Evolutionary conservation across 64 coral and sea anemone genomes (phyloP).

Genomic region (Pocillopora damicornis): DNA sequence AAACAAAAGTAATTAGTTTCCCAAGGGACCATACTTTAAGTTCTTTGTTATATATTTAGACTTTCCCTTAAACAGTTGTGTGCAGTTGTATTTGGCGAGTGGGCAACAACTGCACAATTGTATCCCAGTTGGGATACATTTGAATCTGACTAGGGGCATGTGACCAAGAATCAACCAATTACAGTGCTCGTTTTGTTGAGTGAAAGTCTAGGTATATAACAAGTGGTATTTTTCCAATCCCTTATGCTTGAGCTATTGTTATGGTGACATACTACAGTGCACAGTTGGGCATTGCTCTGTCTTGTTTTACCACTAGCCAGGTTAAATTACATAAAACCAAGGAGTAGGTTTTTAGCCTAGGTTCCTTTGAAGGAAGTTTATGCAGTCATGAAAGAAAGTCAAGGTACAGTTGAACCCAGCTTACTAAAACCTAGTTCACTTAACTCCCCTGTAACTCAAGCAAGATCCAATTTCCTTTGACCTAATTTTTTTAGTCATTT

Average conservation of each 20-base stretch:
- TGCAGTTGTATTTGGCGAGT: no score
- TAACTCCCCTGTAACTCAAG: not conserved
- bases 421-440: not conserved
- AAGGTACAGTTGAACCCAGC: not conserved
- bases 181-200: no score
- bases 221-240: conserved; percentile 78
- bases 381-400: not conserved
- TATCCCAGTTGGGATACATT: no score
- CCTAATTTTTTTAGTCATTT: not conserved
- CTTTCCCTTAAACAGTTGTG: no score
- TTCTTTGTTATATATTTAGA: no score
- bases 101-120: no score
- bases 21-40: no score
- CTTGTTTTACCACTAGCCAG: conserved; percentile 59
- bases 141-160: no score
- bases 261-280: conserved; percentile 86
- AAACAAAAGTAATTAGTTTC: no score
- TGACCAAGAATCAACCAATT: no score
- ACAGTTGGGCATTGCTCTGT: conserved; percentile 79
- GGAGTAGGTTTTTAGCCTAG: not conserved
- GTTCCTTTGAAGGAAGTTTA: no score
- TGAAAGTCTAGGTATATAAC: conserved; percentile 57
- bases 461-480: not conserved
- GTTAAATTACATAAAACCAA: not conserved
- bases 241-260: conserved; percentile 48